Evolutionary conservation across 2,113 vertebrate genomes (phyloP).

Genomic region (Catharus fuscescens): DNA sequence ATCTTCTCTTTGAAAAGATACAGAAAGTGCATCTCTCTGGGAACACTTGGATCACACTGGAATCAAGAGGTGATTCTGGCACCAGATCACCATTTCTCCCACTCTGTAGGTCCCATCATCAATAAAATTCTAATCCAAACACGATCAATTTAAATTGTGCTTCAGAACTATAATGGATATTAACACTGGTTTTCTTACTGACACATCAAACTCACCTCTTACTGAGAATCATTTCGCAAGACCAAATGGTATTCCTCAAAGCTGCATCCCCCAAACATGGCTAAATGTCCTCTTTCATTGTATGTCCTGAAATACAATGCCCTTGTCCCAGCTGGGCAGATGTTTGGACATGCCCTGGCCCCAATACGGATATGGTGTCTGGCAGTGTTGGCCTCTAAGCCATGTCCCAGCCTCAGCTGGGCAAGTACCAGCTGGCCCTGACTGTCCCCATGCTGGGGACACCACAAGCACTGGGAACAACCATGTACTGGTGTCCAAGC

Average conservation of each 20-base stretch:
- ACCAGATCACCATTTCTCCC: neutral
- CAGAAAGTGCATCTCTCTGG: neutral
- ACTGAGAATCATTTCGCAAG: neutral
- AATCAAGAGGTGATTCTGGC: neutral
- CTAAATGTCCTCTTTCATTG: neutral
- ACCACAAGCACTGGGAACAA: neutral
- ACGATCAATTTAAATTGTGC: neutral
- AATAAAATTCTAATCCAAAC: neutral
- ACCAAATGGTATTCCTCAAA: neutral
- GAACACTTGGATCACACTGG: neutral
- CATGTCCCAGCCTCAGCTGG: neutral
- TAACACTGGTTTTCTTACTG: neutral
- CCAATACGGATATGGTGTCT: neutral
- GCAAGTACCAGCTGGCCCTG: neutral
- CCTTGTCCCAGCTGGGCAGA: neutral
- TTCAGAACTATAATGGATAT: neutral
- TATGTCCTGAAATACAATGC: neutral
- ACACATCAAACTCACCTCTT: neutral
- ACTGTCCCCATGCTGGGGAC: neutral
- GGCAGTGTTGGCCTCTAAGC: neutral
- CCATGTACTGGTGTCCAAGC: neutral
- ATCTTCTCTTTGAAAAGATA: neutral
- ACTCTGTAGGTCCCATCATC: neutral
- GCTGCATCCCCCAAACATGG: neutral
- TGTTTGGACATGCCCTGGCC: neutral